Base-by-base conservation (phyloP, 2,113 vertebrate genomes). In the Vanacampus margaritifer region DNA sequence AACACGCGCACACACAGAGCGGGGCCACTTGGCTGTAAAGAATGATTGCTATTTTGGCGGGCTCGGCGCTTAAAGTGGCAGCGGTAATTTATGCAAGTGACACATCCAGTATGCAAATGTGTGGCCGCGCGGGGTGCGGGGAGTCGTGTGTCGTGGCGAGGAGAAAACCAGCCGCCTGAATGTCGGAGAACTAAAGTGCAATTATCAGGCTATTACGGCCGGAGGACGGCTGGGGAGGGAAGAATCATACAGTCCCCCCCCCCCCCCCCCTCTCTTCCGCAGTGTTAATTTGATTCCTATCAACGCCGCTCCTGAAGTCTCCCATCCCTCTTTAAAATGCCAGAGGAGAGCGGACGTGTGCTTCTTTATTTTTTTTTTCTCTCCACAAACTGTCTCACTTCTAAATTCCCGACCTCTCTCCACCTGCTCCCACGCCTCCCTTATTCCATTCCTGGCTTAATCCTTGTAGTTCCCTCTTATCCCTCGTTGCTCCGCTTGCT, bases 81-180 rank as follows among this genome's bases (percentile, higher is more conserved):
- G 81, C 28, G 76, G 89, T 92, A 92, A 93, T 93, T 92, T 93
- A 93, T 93, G 91, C 91, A 89, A 90, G 84, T 84, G 90, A 91
- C 89, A 89, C 89, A 90, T 92, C 90, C 91, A 88, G 85, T 91
- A 93, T 93, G 92, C 89, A 93, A 93, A 93, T 93, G 88, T 81
- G 80, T 79, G 90, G 82, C 84, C 86, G 39, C 26, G 16, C 24
- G 61, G 84, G 90, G 88, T 88, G 89, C 68, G 82, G 84, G 86
- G 87, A 68, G 79, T 79, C 73, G 58, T 74, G 84, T 87, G 85
- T 86, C 77, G 80, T 36, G 67, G 83, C 37, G 75, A 79, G 84
- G 85, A 85, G 85, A 84, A 85, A 85, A 82, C 83, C 80, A 89
- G 87, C 87, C 84, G 86, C 83, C 87, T 88, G 89, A 90, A 92